A percentile compares a stretch with the other conserved stretches of the same genome.
These are phyloP conservation scores for Chroicocephalus ridibundus DNA, from an alignment of 2,113 vertebrate species.

Conservation along the genomic window DNA sequence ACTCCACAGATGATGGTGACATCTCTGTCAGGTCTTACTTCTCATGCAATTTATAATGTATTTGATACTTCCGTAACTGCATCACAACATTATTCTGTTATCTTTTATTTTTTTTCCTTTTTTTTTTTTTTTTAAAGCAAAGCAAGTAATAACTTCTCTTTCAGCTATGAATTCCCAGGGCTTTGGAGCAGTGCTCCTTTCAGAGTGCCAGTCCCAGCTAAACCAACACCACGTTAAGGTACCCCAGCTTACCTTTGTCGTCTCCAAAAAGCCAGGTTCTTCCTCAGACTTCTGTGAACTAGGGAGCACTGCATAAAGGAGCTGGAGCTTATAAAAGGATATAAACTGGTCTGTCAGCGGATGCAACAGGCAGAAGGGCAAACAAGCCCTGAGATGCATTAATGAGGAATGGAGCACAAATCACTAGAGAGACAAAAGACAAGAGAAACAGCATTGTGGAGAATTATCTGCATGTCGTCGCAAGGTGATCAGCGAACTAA, in stretches of 20 bases:
- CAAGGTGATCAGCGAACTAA: not conserved
- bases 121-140: not conserved
- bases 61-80: not conserved
- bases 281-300: not conserved
- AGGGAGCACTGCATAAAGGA: not conserved
- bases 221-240: fast-evolving
- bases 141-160: not conserved
- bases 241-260: fast-evolving
- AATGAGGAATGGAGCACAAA: not conserved
- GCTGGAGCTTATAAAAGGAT: not conserved
- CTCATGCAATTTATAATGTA: not conserved
- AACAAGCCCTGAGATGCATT: not conserved
- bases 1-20: not conserved
- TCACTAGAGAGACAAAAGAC: not conserved
- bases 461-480: not conserved
- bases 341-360: not conserved
- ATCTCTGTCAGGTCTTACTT: not conserved
- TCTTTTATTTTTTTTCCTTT: not conserved
- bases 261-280: not conserved
- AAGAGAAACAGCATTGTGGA: not conserved
- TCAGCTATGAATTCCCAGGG: not conserved
- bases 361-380: not conserved
- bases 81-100: not conserved
- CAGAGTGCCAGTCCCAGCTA: not conserved
- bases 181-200: not conserved